Conservation (phyloP, 2,888 invertebrate genomes). For the Lacanobia oleracea region DNA sequence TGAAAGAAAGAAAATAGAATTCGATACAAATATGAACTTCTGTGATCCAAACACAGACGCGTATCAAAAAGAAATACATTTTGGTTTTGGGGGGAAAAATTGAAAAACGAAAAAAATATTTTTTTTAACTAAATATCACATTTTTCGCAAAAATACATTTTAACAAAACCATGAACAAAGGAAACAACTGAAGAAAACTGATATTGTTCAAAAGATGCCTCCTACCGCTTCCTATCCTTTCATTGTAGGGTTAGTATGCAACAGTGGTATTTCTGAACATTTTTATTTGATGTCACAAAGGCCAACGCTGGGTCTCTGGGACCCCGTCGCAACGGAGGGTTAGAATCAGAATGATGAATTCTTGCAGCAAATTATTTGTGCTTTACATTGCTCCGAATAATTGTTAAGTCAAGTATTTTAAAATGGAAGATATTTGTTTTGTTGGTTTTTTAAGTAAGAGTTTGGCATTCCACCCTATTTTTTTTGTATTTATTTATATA, state of each 20-base stretch:
- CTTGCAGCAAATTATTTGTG: constrained; percentile 45
- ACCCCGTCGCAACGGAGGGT: constrained; percentile 50
- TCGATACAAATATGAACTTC: no score
- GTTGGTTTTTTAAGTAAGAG: constrained; percentile 7
- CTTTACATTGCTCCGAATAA: constrained; percentile 40
- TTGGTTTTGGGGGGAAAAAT: no score
- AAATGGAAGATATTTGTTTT: constrained; percentile 26
- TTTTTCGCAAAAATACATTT: no score
- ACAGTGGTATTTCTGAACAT: constrained; percentile 23
- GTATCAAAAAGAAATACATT: no score
- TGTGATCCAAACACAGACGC: no score
- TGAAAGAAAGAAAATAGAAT: no score
- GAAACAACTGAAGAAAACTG: background rate
- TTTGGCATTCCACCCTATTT: background rate
- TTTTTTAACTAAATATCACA: no score
- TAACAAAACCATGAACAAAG: no score
- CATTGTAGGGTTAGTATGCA: no score
- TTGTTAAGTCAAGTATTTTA: constrained; percentile 54
- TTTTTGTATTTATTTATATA: background rate
- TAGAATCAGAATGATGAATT: constrained; percentile 60
- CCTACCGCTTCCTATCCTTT: background rate
- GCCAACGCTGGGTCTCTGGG: constrained; percentile 44
- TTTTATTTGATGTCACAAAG: constrained; percentile 60
- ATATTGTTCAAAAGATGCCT: background rate
- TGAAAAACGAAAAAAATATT: no score